Conservation (phyloP, 2,888 invertebrate genomes). For the Drosophila pullipes region DNA sequence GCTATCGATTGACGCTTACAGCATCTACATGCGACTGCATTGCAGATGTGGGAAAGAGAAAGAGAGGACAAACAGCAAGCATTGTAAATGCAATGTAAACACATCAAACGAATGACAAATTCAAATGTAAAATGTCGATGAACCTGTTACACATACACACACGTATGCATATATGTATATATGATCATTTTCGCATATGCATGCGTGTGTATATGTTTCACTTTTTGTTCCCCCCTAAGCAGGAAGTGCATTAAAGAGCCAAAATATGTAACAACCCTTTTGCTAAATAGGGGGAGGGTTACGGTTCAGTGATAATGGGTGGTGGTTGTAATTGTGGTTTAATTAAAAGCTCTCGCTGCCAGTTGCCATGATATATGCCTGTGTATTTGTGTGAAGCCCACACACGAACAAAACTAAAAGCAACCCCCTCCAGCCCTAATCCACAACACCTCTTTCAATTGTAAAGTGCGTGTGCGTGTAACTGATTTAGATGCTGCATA, state of each 20-base stretch:
- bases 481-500: slow-evolving; percentile 35
- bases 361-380: slow-evolving; percentile 36
- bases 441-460: slow-evolving; percentile 20
- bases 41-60: slow-evolving; percentile 25
- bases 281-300: slow-evolving; percentile 15
- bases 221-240: slow-evolving; percentile 14
- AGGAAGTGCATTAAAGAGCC: slow-evolving; percentile 38
- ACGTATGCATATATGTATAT: slow-evolving; percentile 3
- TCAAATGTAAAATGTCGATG: slow-evolving; percentile 54
- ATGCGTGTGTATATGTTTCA: slow-evolving; percentile 1
- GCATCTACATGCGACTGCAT: slow-evolving; percentile 34
- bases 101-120: slow-evolving; percentile 39
- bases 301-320: slow-evolving; percentile 46
- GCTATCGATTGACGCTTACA: slow-evolving; percentile 58
- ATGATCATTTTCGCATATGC: slow-evolving; percentile 2
- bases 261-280: slow-evolving; percentile 53
- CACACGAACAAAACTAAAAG: slow-evolving; percentile 30
- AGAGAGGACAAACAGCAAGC: slow-evolving; percentile 1
- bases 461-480: slow-evolving; percentile 55
- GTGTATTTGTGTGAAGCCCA: slow-evolving; percentile 17
- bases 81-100: slow-evolving; percentile 44
- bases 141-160: slow-evolving; percentile 34
- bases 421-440: slow-evolving; percentile 28
- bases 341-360: slow-evolving; percentile 67
- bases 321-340: slow-evolving; percentile 52